phyloP scores from a whole-genome alignment of 2,888 invertebrate species.

The Chorisops tibialis region DNA sequence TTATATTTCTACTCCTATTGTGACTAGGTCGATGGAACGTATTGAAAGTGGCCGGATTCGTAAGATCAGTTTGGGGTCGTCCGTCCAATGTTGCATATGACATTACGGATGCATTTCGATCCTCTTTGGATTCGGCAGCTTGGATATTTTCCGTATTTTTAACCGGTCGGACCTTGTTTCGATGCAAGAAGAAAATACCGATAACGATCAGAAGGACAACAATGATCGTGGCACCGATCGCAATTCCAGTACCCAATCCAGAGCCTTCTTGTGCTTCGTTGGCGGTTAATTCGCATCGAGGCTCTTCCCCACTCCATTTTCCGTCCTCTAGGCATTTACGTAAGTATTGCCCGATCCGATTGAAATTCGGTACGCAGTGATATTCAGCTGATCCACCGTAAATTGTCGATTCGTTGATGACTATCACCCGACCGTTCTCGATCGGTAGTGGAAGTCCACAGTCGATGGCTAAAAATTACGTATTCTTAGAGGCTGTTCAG shows the following conservation, averaged over 20 bases:
- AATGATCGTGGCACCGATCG: slow-evolving; percentile 79
- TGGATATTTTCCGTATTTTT: slow-evolving; percentile 87
- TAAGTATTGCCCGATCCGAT: slow-evolving; percentile 75
- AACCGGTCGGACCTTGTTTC: slow-evolving; percentile 79
- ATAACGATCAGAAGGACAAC: slow-evolving; percentile 73
- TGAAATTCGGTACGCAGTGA: slow-evolving; percentile 82
- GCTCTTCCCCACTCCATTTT: slow-evolving; percentile 83
- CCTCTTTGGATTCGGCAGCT: slow-evolving; percentile 81
- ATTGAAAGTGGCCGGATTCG: slow-evolving; percentile 50
- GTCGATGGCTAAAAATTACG: slow-evolving; percentile 65
- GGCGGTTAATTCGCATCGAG: slow-evolving; percentile 69
- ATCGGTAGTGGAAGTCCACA: slow-evolving; percentile 76
- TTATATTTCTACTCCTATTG: slow-evolving; percentile 22
- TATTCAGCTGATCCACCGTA: slow-evolving; percentile 86
- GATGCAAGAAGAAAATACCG: slow-evolving; percentile 75
- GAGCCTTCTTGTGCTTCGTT: slow-evolving; percentile 71
- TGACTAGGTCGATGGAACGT: slow-evolving; percentile 43
- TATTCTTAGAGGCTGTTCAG: slow-evolving; percentile 1
- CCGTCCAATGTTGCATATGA: slow-evolving; percentile 82
- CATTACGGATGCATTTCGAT: slow-evolving; percentile 84
- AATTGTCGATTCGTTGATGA: slow-evolving; percentile 77
- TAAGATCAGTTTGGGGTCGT: slow-evolving; percentile 47
- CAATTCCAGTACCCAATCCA: slow-evolving; percentile 74
- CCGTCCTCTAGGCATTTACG: slow-evolving; percentile 82
- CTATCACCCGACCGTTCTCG: slow-evolving; percentile 81